Base-by-base conservation (phyloP, 1,140 invertebrate species). In the Drosophila arizonae region DNA sequence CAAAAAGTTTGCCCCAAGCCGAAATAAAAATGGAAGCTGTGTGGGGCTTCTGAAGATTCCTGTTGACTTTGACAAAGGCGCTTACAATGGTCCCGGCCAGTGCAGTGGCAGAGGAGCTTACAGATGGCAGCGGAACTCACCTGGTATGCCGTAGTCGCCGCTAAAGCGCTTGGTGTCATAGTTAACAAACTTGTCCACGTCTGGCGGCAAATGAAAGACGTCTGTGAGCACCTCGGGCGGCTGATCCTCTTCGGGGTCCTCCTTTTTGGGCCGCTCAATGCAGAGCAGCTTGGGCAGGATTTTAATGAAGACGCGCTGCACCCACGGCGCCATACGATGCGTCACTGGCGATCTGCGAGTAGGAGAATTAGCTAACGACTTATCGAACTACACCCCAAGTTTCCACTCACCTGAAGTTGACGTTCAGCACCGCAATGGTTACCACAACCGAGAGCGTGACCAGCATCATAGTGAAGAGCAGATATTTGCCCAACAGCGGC, bases 401-500 rank as follows among this genome's bases (percentile, higher is more conserved):
- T 10, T 17, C 9, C 11, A 72, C 79, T 71, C 56, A 92, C 91
- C 99, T 96, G 94, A 99, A 99, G 93, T 99, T 99, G 63, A 99
- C 96, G 93, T 99, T 99, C 74, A 99, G 94, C 81, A 99, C 98
- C 74, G 97, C 97, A 86, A 99, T 99, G 77, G 99, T 99, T 67
- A 99, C 97, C 68, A 99, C 96, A 81, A 99, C 98, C 55, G 98
- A 99, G 52, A 99, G 93, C 39, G 98, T 99, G 75, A 99, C 98
- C 81, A 99, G 94, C 90, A 99, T 97, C 98, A 99, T 99, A 46
- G 99, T 99, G 93, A 99, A 99, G 24, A 99, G 94, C 41, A 99
- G 94, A 94, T 99, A 99, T 94, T 99, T 99, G 75, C 98, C 98
- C 72, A 99, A 94, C 55, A 99, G 93, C 43, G 99, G 98, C 63